Evolutionary conservation across 2,113 vertebrate genomes (phyloP).

Genomic region (Sterrhoptilus dennistouni): DNA sequence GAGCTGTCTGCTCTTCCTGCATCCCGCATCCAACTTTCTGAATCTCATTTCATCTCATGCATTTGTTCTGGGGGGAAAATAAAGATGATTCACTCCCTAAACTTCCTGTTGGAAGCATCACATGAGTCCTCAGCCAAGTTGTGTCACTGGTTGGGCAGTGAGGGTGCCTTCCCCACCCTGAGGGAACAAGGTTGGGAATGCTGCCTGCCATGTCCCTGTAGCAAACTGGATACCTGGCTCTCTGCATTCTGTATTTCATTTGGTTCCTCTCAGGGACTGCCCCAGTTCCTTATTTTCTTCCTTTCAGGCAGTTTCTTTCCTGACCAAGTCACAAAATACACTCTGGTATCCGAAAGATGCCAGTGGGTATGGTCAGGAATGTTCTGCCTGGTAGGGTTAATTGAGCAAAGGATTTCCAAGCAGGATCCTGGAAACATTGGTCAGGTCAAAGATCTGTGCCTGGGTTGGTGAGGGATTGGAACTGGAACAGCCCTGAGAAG

Average conservation of each 20-base stretch:
- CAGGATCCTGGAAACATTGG: not conserved
- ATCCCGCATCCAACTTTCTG: not conserved
- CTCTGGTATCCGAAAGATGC: not conserved
- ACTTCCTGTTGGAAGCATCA: accelerated
- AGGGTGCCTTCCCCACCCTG: not conserved
- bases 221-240: not conserved
- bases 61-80: not conserved
- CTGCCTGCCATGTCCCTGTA: not conserved
- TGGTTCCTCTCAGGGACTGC: not conserved
- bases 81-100: not conserved
- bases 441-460: not conserved
- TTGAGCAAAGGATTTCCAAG: not conserved
- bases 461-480: not conserved
- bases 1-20: not conserved
- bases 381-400: not conserved
- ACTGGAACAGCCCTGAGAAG: not conserved
- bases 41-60: not conserved
- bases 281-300: not conserved
- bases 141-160: not conserved
- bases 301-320: not conserved
- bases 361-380: not conserved
- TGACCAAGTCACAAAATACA: accelerated
- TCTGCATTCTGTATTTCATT: not conserved
- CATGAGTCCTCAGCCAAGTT: not conserved
- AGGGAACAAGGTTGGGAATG: not conserved